Evolutionary conservation across 2,797 vertebrate species (phyloP).

Genomic region (Pteronotus mesoamericanus): DNA sequence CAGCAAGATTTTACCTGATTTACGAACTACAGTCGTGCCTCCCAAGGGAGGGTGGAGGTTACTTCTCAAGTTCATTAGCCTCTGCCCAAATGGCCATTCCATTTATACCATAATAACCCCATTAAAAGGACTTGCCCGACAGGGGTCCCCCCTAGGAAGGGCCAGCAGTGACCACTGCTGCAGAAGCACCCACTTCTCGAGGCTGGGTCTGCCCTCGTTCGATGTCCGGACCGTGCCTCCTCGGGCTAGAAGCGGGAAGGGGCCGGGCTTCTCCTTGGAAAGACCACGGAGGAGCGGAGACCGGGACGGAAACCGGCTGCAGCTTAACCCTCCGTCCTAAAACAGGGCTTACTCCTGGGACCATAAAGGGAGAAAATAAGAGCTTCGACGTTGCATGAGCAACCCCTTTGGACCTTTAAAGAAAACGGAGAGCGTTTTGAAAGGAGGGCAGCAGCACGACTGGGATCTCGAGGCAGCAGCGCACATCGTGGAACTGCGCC

Average conservation of each 20-base stretch:
- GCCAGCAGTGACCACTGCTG: background rate
- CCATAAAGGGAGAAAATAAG: background rate
- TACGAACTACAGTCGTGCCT: background rate
- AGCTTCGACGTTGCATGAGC: background rate
- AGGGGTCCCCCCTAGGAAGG: background rate
- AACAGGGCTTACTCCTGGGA: background rate
- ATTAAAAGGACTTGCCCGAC: background rate
- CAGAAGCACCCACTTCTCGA: background rate
- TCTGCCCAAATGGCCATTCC: background rate
- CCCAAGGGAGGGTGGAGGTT: background rate
- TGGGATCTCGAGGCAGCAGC: background rate
- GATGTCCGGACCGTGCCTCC: background rate
- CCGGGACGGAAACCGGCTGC: background rate
- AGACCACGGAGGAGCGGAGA: background rate
- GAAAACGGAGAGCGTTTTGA: background rate
- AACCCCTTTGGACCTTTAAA: background rate
- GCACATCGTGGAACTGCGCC: background rate
- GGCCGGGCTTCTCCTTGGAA: background rate
- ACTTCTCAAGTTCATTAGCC: background rate
- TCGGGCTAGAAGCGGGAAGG: background rate
- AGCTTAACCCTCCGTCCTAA: background rate
- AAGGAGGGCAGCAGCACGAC: background rate
- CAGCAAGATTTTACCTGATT: background rate
- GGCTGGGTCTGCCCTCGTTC: background rate
- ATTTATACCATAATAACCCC: background rate